A percentile compares a stretch with the other conserved stretches of the same genome.
phyloP scores from a whole-genome alignment of 2,797 vertebrate species.

The Otolemur crassicaudatus region DNA sequence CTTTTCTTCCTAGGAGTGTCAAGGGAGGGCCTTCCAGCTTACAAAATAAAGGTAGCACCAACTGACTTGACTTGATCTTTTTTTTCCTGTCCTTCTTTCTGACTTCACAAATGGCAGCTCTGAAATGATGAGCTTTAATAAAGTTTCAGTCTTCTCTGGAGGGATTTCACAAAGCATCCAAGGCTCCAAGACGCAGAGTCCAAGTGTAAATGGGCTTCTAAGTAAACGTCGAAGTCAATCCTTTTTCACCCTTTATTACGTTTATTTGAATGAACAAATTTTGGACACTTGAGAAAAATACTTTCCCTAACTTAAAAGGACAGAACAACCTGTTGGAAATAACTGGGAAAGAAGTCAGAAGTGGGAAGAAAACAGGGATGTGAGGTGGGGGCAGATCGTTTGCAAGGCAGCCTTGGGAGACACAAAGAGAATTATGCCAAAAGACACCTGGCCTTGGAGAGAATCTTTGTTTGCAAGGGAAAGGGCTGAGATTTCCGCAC shows the following conservation, averaged over 20 bases:
- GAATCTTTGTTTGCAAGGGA: neutral
- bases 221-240: constrained; percentile 6
- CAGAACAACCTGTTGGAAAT: neutral
- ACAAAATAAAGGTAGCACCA: constrained; percentile 39
- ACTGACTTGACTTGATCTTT: neutral
- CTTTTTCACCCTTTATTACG: neutral
- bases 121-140: constrained; percentile 27
- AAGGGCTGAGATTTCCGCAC: neutral
- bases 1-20: constrained; percentile 20
- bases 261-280: constrained; percentile 42
- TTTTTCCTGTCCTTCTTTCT: neutral
- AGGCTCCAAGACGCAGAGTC: neutral
- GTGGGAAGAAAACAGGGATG: neutral
- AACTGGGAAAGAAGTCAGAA: neutral
- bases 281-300: neutral
- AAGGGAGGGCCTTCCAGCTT: constrained; percentile 11
- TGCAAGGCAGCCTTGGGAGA: neutral
- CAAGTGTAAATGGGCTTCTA: constrained; percentile 3
- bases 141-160: constrained; percentile 13
- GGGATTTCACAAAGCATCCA: neutral
- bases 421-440: neutral
- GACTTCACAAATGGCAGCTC: constrained; percentile 21
- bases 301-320: neutral
- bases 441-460: neutral
- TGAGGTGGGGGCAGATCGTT: neutral